phyloP scores from a whole-genome alignment of 2,113 vertebrate species.

The Oceanodroma tethys region DNA sequence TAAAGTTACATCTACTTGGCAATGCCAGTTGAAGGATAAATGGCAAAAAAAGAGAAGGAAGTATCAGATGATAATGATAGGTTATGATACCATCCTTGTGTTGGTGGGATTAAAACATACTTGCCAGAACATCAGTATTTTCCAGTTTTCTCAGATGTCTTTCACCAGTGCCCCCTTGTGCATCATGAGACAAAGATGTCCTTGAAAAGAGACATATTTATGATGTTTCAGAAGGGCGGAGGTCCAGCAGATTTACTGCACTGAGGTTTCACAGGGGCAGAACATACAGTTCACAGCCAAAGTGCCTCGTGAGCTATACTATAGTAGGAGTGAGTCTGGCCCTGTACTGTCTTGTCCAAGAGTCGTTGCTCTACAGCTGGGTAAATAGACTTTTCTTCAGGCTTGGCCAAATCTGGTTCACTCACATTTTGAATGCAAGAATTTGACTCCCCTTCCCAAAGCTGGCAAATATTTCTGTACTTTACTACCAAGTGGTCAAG shows the following conservation, averaged over 20 bases:
- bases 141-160: background rate
- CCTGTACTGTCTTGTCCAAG: background rate
- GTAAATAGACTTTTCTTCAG: background rate
- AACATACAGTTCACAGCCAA: background rate
- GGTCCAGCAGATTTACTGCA: background rate
- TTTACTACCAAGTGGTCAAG: background rate
- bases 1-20: background rate
- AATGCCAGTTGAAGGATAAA: background rate
- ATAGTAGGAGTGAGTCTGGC: background rate
- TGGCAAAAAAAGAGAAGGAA: background rate
- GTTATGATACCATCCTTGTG: background rate
- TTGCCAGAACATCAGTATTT: background rate
- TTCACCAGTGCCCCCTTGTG: background rate
- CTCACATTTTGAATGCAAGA: background rate
- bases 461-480: background rate
- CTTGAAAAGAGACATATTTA: background rate
- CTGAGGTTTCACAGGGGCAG: background rate
- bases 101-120: background rate
- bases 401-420: background rate
- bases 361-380: background rate
- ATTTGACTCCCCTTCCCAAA: background rate
- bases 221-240: background rate
- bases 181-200: background rate
- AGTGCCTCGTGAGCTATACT: rapidly evolving
- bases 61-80: background rate